Evolutionary conservation across 2,797 vertebrate genomes (phyloP).

Genomic region (Enteromius treurensis): DNA sequence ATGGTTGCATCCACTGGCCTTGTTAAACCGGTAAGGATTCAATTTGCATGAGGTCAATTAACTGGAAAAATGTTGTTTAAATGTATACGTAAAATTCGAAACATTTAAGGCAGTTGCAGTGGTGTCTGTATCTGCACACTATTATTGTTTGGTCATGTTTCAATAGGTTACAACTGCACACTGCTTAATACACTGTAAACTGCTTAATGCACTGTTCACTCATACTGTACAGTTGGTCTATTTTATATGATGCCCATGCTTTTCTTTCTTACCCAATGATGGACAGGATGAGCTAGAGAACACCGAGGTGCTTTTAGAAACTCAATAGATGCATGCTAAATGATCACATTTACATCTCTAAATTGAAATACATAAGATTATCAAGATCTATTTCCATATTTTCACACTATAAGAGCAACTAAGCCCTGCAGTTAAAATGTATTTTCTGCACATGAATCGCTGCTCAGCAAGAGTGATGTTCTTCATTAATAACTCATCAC

Average conservation of each 20-base stretch:
- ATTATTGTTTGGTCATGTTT: background rate
- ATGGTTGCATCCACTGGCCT: conserved; percentile 82
- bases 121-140: background rate
- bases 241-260: conserved; percentile 25
- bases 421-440: background rate
- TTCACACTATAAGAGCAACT: background rate
- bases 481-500: conserved; percentile 15
- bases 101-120: background rate
- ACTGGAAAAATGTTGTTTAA: background rate
- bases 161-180: background rate
- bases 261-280: conserved; percentile 29
- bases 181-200: background rate
- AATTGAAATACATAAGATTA: background rate
- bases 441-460: background rate
- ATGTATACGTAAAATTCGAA: background rate
- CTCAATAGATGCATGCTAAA: conserved; percentile 22
- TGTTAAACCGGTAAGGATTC: conserved; percentile 79
- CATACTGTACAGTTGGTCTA: background rate
- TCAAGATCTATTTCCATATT: background rate
- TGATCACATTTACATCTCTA: conserved; percentile 11
- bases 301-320: conserved; percentile 50
- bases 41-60: background rate
- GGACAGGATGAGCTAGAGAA: conserved; percentile 52
- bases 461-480: conserved; percentile 5
- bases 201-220: background rate